Conservation (phyloP, 2,888 invertebrate genomes). For the Lymantria monacha region DNA sequence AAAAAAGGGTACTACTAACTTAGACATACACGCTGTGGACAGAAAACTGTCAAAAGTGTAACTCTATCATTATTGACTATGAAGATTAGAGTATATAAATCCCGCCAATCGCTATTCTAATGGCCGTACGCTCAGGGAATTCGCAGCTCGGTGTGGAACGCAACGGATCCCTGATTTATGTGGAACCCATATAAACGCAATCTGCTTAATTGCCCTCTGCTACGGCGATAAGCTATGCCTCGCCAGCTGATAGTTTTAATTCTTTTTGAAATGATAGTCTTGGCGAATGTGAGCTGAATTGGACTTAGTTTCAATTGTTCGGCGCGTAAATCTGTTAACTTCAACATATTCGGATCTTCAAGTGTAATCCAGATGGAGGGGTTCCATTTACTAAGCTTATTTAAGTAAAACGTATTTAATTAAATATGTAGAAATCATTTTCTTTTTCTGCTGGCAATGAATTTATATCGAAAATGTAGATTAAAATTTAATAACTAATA, state of each 20-base stretch:
- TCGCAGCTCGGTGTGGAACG: conserved; percentile 52
- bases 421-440: no score
- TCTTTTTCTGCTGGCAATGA: no score
- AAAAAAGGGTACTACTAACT: no score
- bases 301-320: conserved; percentile 1
- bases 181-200: conserved; percentile 78
- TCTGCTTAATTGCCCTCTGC: conserved; percentile 73
- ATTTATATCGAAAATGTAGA: no score
- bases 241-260: conserved; percentile 30
- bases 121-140: conserved; percentile 52
- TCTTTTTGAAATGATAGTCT: conserved; percentile 25
- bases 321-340: not conserved
- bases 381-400: no score
- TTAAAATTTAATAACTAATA: no score
- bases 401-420: no score
- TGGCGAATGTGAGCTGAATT: conserved; percentile 2
- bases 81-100: conserved; percentile 1
- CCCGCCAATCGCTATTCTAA: conserved; percentile 24
- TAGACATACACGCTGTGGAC: no score
- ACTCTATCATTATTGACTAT: no score
- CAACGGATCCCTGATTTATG: conserved; percentile 74
- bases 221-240: conserved; percentile 55
- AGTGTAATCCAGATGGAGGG: no score
- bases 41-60: not conserved
- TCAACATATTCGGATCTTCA: not conserved